Evolutionary conservation across 2,113 vertebrate genomes (phyloP).

Genomic region (Helogale parvula): DNA sequence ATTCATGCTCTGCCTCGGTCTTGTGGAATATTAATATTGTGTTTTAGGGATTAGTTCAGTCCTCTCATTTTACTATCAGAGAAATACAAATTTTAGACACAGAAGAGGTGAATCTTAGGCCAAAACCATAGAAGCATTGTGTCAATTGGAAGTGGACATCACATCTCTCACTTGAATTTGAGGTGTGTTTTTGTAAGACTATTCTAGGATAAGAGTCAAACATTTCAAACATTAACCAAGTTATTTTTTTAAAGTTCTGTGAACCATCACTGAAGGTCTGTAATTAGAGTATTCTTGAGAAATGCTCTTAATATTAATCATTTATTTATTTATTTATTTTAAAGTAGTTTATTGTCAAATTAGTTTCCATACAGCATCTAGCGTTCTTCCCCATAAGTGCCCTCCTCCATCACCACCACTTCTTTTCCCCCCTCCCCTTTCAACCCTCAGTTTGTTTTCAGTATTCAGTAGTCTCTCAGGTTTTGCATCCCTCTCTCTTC

Average conservation of each 20-base stretch:
- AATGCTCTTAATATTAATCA: background rate
- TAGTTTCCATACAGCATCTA: too few relatives aligned
- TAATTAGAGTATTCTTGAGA: background rate
- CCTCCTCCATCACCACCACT: too few relatives aligned
- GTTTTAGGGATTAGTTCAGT: background rate
- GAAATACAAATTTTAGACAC: background rate
- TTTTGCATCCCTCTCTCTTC: too few relatives aligned
- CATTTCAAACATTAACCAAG: background rate
- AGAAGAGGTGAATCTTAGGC: background rate
- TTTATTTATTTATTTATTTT: background rate
- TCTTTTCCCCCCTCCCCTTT: too few relatives aligned
- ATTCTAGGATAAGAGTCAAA: background rate
- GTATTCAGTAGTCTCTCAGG: too few relatives aligned
- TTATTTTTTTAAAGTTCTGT: background rate
- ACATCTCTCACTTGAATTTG: background rate
- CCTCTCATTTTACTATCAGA: too few relatives aligned
- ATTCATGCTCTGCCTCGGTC: background rate
- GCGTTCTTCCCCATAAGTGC: too few relatives aligned
- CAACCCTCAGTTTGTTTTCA: too few relatives aligned
- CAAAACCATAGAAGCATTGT: background rate
- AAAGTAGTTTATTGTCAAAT: too few relatives aligned
- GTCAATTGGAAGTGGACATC: background rate
- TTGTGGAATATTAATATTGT: background rate
- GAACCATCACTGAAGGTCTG: background rate
- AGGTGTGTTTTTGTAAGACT: background rate